A percentile compares a stretch with the other conserved stretches of the same genome.
Conservation (phyloP, 2,888 invertebrate genomes). For the Drosophila leonis region DNA sequence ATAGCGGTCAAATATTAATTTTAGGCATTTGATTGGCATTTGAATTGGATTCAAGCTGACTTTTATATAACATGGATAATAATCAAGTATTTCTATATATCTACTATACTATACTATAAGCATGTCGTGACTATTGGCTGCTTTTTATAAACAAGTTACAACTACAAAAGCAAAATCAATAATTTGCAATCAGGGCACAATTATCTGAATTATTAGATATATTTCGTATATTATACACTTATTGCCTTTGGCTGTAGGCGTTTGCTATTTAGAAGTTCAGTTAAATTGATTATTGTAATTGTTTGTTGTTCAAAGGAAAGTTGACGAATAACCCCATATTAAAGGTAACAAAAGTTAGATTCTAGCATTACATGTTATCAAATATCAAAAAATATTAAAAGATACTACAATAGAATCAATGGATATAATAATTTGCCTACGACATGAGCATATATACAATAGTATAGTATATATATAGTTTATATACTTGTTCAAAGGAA, state of each 20-base stretch:
- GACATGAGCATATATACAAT: neutral
- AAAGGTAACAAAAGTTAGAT: neutral
- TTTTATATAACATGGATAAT: neutral
- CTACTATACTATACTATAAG: neutral
- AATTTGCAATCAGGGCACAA: neutral
- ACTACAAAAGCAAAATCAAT: conserved; percentile 7
- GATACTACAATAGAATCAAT: neutral
- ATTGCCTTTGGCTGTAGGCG: neutral
- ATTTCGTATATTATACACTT: neutral
- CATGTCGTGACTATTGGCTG: neutral
- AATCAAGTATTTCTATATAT: neutral
- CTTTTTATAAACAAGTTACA: neutral
- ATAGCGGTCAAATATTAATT: neutral
- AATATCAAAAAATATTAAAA: neutral
- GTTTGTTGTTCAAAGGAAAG: neutral
- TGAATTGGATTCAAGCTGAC: neutral
- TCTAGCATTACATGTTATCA: neutral
- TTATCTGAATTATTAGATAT: neutral
- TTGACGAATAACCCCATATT: neutral
- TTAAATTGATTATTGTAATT: neutral
- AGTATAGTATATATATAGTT: neutral
- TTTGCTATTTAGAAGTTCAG: neutral
- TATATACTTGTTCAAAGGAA: neutral
- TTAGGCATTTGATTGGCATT: neutral
- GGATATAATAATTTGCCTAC: neutral